Conservation (phyloP, 2,888 invertebrate species). For the Nebria brevicollis region DNA sequence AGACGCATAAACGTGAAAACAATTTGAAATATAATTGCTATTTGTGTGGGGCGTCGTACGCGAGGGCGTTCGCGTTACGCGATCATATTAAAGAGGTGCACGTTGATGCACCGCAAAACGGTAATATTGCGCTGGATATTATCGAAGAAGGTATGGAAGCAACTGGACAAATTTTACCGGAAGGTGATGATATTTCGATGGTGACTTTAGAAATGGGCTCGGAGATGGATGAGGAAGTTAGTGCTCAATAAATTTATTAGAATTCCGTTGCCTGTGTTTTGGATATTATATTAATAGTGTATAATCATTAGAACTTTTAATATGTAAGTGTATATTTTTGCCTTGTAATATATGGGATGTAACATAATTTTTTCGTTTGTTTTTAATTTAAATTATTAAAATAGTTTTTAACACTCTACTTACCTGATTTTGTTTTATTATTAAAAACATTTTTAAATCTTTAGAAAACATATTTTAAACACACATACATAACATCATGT, state of each 20-base stretch:
- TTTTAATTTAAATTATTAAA: neutral
- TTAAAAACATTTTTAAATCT: neutral
- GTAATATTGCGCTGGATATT: conserved; percentile 37
- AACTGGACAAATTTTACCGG: conserved; percentile 55
- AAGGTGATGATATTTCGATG: conserved; percentile 53
- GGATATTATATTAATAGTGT: neutral
- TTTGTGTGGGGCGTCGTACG: conserved; percentile 81
- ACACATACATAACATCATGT: too few relatives aligned
- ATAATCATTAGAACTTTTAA: conserved; percentile 3
- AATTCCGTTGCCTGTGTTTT: neutral
- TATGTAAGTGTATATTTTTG: conserved; percentile 16
- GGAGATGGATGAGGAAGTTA: conserved; percentile 38
- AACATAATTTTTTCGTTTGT: neutral
- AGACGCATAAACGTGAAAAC: conserved; percentile 76
- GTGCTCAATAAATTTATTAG: conserved; percentile 21
- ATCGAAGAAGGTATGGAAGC: conserved; percentile 55
- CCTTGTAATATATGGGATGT: neutral
- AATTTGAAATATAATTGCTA: conserved; percentile 76
- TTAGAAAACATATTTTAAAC: neutral
- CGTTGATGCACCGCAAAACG: conserved; percentile 56
- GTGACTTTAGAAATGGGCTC: conserved; percentile 45
- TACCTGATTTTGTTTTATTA: neutral
- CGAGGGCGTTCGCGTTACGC: conserved; percentile 77
- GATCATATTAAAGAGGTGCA: conserved; percentile 79
- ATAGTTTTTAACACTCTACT: neutral